Base-by-base conservation (phyloP, 2,113 vertebrate species). In the Tautogolabrus adspersus region DNA sequence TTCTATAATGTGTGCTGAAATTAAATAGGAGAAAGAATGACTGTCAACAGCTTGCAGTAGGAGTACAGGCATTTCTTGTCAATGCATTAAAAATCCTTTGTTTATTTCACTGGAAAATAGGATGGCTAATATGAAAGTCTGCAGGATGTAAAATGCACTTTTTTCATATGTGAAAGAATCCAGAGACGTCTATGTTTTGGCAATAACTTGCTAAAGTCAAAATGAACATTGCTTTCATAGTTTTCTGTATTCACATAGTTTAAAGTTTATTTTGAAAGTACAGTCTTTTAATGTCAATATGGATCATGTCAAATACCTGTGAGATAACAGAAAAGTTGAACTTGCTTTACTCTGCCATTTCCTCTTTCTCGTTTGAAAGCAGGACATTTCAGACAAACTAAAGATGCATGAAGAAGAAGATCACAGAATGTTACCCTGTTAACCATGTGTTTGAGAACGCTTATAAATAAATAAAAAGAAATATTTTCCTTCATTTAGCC, bases 401-500 rank as follows among this genome's bases (percentile, higher is more conserved):
- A 74, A 71, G 56, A 75, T 93, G 91, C 90, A 91, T 92, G 90
- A 83, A 46, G 22, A 92, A 69, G 58, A 73, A 21, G 74, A 69
- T 77, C 19, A 56, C 57, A 80, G 79, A 85, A 82, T 82, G 81
- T 71, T 68, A 64, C 15, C 63, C 30, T 75, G 38, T 66, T 13
- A 62, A 71, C 55, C 66, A 81, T 79, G 68, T 77, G 80, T 89
- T 84, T 84, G 67, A 87, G 66, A 86, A 91, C 81, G 84, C 76
- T 81, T 89, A 85, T 79, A 56, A 79, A 90, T 88, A 89, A 91
- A 89, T 65, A 84, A 68, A 91, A 88, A 93, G 69, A 72, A 84
- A 85, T 89, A 93, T 92, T 93, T 93, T 92, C 77, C 88, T 79
- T 90, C 81, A 90, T 78, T 76, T 77, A 34, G 7, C 42, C 30